Percentiles rank a stretch among this genome's conserved stretches.
phyloP scores from a whole-genome alignment of 1,140 invertebrate species.

The Drosophila willistoni region DNA sequence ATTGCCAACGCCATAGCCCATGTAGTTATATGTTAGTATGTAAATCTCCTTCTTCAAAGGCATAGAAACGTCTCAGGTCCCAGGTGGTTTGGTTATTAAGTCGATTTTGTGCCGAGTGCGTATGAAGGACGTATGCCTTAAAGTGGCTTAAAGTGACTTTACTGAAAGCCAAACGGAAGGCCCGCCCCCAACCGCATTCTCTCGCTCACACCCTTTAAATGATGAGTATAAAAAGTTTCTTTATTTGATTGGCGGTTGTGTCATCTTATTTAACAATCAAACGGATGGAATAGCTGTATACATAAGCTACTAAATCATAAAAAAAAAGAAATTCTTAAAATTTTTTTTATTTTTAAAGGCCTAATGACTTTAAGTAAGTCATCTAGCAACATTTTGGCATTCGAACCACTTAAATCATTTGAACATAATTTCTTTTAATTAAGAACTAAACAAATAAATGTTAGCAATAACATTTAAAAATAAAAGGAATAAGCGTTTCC shows the following conservation, averaged over 20 bases:
- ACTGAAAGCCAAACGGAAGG: constrained; percentile 10
- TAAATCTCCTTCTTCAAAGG: constrained; percentile 58
- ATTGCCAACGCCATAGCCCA: not conserved
- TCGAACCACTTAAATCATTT: too few relatives aligned
- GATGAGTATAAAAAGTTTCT: constrained; percentile 11
- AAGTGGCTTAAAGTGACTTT: constrained; percentile 39
- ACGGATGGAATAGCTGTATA: not conserved
- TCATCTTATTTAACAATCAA: too few relatives aligned
- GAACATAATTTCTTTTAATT: too few relatives aligned
- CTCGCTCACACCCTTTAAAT: not conserved
- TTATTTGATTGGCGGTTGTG: not conserved
- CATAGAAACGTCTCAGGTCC: constrained; percentile 33
- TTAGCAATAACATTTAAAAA: too few relatives aligned
- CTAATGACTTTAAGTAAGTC: too few relatives aligned
- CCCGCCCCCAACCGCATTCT: not conserved
- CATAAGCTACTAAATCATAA: too few relatives aligned
- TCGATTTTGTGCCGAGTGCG: constrained; percentile 38
- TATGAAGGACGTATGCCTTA: not conserved
- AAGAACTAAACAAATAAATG: too few relatives aligned
- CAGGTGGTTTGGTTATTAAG: constrained; percentile 71
- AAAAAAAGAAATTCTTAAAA: too few relatives aligned
- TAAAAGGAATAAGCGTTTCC: too few relatives aligned
- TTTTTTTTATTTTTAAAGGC: too few relatives aligned
- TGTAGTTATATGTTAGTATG: constrained; percentile 56
- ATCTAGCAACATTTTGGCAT: too few relatives aligned